These are phyloP conservation scores for Pristionchus maxplancki DNA, from an alignment of 2,888 invertebrate genomes.

Conservation along the genomic window DNA sequence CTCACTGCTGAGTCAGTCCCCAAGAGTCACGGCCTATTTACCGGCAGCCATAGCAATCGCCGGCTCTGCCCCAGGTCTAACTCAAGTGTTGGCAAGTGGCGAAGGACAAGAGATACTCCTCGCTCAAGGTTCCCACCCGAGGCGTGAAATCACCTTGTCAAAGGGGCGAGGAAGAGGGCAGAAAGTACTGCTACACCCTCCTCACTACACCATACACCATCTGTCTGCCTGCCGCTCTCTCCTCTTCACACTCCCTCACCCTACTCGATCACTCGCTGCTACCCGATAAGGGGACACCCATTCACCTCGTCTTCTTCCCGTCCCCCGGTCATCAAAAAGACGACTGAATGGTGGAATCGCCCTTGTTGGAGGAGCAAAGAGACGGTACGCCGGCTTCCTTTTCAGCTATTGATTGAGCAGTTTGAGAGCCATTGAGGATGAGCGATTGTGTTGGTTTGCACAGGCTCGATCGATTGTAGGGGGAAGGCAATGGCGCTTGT, in stretches of 20 bases:
- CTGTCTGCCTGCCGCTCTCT: not conserved
- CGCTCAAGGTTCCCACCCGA: not conserved
- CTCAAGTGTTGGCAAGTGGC: not conserved
- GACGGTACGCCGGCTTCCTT: too few species aligned
- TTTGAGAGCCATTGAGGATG: not conserved
- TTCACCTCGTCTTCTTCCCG: not conserved
- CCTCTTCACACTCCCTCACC: not conserved
- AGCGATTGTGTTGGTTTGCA: conserved; percentile 2
- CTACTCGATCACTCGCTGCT: not conserved
- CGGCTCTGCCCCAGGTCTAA: not conserved
- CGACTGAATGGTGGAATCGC: not conserved
- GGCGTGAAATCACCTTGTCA: not conserved
- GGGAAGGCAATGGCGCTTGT: not conserved
- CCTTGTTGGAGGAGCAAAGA: not conserved
- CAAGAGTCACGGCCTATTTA: not conserved
- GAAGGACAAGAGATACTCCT: not conserved
- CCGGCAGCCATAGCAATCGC: not conserved
- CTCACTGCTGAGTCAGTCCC: not conserved
- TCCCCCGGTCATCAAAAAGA: not conserved
- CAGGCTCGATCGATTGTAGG: not conserved
- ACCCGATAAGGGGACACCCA: not conserved
- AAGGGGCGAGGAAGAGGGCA: not conserved
- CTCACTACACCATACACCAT: not conserved
- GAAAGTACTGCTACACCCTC: not conserved
- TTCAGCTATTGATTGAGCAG: not conserved